Conservation (phyloP, 2,797 vertebrate genomes). For the Kryptolebias ocellatus region DNA sequence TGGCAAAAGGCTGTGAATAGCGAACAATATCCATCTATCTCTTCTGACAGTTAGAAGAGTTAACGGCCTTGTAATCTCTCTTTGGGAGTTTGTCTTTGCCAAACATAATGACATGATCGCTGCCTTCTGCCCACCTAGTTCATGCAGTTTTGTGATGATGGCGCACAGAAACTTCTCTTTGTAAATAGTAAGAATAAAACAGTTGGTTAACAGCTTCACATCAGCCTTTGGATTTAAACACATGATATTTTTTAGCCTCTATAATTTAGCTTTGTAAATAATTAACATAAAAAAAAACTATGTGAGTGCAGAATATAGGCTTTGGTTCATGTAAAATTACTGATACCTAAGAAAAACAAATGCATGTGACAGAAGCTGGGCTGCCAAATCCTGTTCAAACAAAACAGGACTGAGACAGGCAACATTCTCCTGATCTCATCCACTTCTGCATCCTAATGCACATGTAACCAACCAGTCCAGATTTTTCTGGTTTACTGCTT, state of each 20-base stretch:
- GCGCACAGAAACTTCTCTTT: too few relatives aligned
- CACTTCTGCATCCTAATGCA: constrained; percentile 6
- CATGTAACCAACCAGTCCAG: neutral
- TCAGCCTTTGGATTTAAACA: neutral
- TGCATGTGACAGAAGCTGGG: neutral
- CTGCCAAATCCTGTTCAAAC: constrained; percentile 56
- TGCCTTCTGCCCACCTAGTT: neutral
- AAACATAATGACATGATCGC: neutral
- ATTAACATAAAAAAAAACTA: too few relatives aligned
- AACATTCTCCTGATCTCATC: constrained; percentile 55
- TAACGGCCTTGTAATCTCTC: neutral
- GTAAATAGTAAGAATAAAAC: too few relatives aligned
- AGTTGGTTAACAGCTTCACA: too few relatives aligned
- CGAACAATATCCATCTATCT: neutral
- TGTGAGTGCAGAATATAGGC: too few relatives aligned
- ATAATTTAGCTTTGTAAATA: too few relatives aligned
- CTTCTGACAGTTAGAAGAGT: neutral
- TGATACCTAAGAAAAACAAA: too few relatives aligned
- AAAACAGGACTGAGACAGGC: constrained; percentile 26
- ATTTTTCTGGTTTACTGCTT: neutral
- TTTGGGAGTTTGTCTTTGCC: neutral
- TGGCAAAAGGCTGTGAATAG: neutral
- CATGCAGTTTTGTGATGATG: neutral
- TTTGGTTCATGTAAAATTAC: too few relatives aligned
- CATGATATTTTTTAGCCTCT: too few relatives aligned